Base-by-base conservation (phyloP, 2,888 invertebrate genomes). In the Protodeltote pygarga region DNA sequence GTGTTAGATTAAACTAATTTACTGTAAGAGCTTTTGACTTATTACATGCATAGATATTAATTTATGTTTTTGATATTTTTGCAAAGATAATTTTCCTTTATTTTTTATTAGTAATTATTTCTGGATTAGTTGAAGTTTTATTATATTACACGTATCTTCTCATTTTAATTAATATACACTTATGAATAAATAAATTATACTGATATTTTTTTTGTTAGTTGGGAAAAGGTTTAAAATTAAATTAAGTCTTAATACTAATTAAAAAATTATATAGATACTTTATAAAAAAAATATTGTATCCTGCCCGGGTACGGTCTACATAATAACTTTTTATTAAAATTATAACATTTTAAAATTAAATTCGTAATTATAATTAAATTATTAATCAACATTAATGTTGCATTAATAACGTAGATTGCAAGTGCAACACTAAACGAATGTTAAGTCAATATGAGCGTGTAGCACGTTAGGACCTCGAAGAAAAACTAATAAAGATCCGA, bases 1-100 rank as follows among this genome's bases (percentile, higher is more conserved):
- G 71, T 74, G 72, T 65, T 63, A 63, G 66, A 73, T 76, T 71
- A 70, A 66, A 71, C 65, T 77, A 75, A 77, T 75, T 72, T 61
- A 54, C 60, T 65, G 50, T 21, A 54, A 55, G 45, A 52, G 57
- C 51, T 41, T n/a, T 59, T 35, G 47, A 33, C 40, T 53, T 59
- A 67, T 67, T 67, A 65, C 49, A 51, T 38, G 46, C 24, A 42
- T 54, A n/a, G n/a, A n/a, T n/a, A n/a, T n/a, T n/a, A n/a, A n/a
- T n/a, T n/a, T n/a, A n/a, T n/a, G n/a, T n/a, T n/a, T n/a, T n/a
- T n/a, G n/a, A n/a, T n/a, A n/a, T n/a, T n/a, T n/a, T n/a, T n/a
- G n/a, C n/a, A n/a, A n/a, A n/a, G n/a, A n/a, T n/a, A n/a, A n/a
- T n/a, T n/a, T n/a, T n/a, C n/a, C n/a, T n/a, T n/a, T n/a, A n/a